Evolutionary conservation across 2,797 vertebrate genomes (phyloP).

Genomic region (Leuciscus waleckii): DNA sequence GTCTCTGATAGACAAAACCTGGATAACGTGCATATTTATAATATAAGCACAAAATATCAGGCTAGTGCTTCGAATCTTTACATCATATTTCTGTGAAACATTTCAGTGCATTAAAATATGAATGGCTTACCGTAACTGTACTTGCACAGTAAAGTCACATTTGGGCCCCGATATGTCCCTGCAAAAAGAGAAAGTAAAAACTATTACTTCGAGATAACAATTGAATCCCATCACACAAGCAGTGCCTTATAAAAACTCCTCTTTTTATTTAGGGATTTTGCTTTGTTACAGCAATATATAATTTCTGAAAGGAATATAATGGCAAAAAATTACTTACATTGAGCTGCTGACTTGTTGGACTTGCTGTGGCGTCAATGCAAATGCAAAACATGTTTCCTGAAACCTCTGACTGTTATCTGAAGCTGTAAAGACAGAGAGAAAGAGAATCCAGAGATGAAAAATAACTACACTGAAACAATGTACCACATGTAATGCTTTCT

Average conservation of each 20-base stretch:
- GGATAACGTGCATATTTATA: neutral
- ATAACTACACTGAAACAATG: neutral
- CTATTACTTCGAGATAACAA: neutral
- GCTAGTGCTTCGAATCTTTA: neutral
- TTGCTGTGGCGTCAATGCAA: slow-evolving; percentile 97
- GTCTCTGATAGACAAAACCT: slow-evolving; percentile 99
- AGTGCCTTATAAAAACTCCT: neutral
- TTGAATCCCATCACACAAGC: neutral
- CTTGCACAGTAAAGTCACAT: slow-evolving; percentile 99
- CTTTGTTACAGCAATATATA: neutral
- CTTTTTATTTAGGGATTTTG: neutral
- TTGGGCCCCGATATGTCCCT: slow-evolving; percentile 99
- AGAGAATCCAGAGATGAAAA: neutral
- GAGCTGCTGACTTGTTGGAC: slow-evolving; percentile 99
- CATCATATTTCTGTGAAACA: neutral
- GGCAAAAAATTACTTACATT: slow-evolving; percentile 82
- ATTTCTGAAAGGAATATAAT: neutral
- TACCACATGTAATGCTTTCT: neutral
- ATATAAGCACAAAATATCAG: neutral
- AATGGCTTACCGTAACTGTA: slow-evolving; percentile 89
- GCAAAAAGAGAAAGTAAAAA: slow-evolving; percentile 51
- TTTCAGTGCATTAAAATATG: neutral
- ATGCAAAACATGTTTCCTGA: slow-evolving; percentile 99
- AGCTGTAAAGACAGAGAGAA: slow-evolving; percentile 75
- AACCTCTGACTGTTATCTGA: slow-evolving; percentile 98